These are phyloP conservation scores for Siniperca scherzeri DNA, from an alignment of 2,797 vertebrate genomes.

Conservation along the genomic window DNA sequence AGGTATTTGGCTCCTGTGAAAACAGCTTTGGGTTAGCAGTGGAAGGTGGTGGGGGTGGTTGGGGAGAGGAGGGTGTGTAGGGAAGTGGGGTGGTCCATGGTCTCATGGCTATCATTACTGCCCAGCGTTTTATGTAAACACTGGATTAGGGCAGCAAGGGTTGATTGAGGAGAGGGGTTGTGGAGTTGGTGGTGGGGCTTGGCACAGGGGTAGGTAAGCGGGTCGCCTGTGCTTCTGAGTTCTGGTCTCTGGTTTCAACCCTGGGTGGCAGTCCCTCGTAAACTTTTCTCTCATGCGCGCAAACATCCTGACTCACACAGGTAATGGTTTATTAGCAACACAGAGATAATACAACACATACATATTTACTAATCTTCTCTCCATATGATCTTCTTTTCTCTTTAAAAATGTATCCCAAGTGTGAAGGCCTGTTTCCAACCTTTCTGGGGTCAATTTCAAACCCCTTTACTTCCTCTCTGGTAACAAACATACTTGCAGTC, in stretches of 20 bases:
- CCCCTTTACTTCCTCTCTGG: slow-evolving; percentile 10
- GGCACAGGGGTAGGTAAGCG: slow-evolving; percentile 41
- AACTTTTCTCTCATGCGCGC: slow-evolving; percentile 31
- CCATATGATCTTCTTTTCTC: neutral
- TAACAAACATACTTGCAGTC: neutral
- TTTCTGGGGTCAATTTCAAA: neutral
- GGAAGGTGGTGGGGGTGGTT: slow-evolving; percentile 56
- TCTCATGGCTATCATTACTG: slow-evolving; percentile 85
- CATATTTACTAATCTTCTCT: neutral
- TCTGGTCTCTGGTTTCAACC: slow-evolving; percentile 72
- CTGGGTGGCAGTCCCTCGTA: slow-evolving; percentile 58
- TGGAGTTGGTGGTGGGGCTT: slow-evolving; percentile 60
- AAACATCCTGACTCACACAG: slow-evolving; percentile 40
- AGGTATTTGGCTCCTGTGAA: slow-evolving; percentile 87
- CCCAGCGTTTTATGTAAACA: slow-evolving; percentile 81
- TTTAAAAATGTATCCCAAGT: neutral
- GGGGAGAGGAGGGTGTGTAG: slow-evolving; percentile 47
- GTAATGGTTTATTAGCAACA: slow-evolving; percentile 39
- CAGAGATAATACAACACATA: neutral
- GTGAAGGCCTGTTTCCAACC: neutral
- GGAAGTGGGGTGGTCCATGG: slow-evolving; percentile 76
- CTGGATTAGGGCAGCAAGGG: slow-evolving; percentile 73
- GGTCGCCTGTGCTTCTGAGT: slow-evolving; percentile 35
- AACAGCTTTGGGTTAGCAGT: slow-evolving; percentile 83
- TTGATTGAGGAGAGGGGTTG: slow-evolving; percentile 74